Conservation (phyloP, 2,797 vertebrate species). For the Argyrosomus regius region DNA sequence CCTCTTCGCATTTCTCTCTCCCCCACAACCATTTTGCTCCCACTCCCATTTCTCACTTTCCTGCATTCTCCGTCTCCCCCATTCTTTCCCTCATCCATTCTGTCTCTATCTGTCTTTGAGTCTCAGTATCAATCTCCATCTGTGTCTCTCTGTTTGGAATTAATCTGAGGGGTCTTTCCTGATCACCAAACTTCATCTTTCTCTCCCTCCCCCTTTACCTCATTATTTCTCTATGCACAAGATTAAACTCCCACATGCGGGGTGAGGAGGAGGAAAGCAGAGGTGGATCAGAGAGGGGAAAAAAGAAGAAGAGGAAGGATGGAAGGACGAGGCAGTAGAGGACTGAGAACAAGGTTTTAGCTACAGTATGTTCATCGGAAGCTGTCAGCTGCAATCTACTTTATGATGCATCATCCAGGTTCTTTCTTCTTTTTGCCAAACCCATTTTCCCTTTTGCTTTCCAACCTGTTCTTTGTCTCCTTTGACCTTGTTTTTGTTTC, state of each 20-base stretch:
- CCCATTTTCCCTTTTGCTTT: constrained; percentile 31
- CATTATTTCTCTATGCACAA: constrained; percentile 57
- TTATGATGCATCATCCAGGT: constrained; percentile 47
- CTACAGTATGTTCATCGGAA: constrained; percentile 46
- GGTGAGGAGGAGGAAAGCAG: constrained; percentile 47
- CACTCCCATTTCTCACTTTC: constrained; percentile 53
- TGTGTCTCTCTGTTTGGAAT: constrained; percentile 64
- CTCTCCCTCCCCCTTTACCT: constrained; percentile 36
- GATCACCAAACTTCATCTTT: constrained; percentile 67
- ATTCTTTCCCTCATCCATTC: constrained; percentile 56
- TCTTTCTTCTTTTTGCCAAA: constrained; percentile 20
- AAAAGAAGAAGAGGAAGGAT: constrained; percentile 40
- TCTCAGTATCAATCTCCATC: constrained; percentile 69
- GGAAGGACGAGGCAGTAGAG: constrained; percentile 29
- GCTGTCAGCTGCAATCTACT: constrained; percentile 58
- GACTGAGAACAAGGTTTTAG: constrained; percentile 48
- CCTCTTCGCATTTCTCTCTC: constrained; percentile 48
- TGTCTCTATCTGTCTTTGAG: constrained; percentile 43
- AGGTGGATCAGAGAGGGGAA: constrained; percentile 56
- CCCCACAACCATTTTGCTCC: constrained; percentile 55
- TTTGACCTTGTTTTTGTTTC: constrained; percentile 29
- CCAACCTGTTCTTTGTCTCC: constrained; percentile 20
- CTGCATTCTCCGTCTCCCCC: constrained; percentile 33
- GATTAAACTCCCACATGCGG: constrained; percentile 66
- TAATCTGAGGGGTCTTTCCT: constrained; percentile 60